These are phyloP conservation scores for Xestia sexstrigata DNA, from an alignment of 2,888 invertebrate genomes.

Conservation along the genomic window DNA sequence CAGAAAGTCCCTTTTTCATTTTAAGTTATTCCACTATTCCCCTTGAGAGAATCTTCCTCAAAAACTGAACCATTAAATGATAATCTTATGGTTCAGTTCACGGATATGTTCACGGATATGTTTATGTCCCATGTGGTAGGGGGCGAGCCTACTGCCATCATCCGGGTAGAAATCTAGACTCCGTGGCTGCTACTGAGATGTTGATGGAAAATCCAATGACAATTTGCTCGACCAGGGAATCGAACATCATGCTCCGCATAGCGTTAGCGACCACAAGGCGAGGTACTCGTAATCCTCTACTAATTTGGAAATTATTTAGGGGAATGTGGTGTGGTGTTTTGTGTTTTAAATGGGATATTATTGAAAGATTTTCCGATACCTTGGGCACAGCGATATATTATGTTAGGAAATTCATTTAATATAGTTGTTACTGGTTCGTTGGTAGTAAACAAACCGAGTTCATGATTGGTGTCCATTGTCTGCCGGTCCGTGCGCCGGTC, in stretches of 20 bases:
- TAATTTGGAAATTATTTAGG: not conserved
- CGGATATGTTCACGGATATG: no score
- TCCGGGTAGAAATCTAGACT: not conserved
- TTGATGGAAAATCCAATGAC: not conserved
- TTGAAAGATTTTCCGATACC: not conserved
- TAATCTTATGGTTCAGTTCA: no score
- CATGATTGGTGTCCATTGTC: constrained; percentile 88
- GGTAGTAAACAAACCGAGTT: constrained; percentile 81
- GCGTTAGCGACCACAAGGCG: no score
- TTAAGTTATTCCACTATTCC: no score
- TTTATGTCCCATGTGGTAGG: no score
- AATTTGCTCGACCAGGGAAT: not conserved
- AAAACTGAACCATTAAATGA: no score
- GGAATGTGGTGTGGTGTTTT: not conserved
- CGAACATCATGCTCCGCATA: not conserved
- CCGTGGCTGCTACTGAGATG: not conserved
- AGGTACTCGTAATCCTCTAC: not conserved
- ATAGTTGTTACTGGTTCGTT: constrained; percentile 78
- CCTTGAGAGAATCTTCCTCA: no score
- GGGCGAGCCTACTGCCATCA: not conserved
- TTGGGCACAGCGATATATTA: not conserved
- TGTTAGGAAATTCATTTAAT: constrained; percentile 72
- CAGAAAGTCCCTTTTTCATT: no score
- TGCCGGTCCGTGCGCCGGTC: constrained; percentile 78
- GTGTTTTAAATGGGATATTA: not conserved